Evolutionary conservation across 1,140 invertebrate genomes (phyloP).

Genomic region (Lepidostoma basale): DNA sequence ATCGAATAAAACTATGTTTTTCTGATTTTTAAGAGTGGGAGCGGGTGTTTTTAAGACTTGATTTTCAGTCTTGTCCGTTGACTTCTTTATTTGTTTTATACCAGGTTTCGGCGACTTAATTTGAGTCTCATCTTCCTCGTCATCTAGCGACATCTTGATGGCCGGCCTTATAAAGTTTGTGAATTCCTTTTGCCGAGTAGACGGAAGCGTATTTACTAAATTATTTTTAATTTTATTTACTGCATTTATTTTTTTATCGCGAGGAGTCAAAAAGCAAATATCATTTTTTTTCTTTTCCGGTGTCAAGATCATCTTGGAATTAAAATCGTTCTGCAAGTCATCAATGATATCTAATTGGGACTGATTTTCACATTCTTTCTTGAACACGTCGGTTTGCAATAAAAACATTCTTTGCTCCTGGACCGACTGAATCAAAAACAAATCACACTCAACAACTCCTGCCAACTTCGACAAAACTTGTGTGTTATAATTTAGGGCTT

Average conservation of each 20-base stretch:
- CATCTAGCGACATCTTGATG: constrained; percentile 35
- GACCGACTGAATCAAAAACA: constrained; percentile 28
- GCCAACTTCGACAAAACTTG: constrained; percentile 10
- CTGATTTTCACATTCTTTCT: constrained; percentile 19
- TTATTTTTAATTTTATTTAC: constrained; percentile 8
- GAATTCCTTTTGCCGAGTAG: constrained; percentile 14
- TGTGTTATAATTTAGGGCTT: constrained; percentile 28
- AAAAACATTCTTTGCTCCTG: constrained; percentile 39
- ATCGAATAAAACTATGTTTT: constrained; percentile 11
- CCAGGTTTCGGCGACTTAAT: neutral
- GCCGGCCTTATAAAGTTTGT: constrained; percentile 27
- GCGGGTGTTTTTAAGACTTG: neutral
- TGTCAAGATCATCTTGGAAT: constrained; percentile 33
- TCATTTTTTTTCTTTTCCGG: constrained; percentile 28
- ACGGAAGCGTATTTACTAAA: neutral
- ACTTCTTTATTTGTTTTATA: neutral
- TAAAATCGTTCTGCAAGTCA: constrained; percentile 28
- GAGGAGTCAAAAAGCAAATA: constrained; percentile 10
- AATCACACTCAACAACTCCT: neutral
- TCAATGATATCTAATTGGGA: constrained; percentile 10
- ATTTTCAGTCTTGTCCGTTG: neutral
- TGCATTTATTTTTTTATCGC: constrained; percentile 25
- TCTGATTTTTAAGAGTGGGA: constrained; percentile 7
- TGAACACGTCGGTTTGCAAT: constrained; percentile 29
- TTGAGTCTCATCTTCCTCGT: constrained; percentile 28